Base-by-base conservation (phyloP, 2,113 vertebrate species). In the Hipposideros armiger region DNA sequence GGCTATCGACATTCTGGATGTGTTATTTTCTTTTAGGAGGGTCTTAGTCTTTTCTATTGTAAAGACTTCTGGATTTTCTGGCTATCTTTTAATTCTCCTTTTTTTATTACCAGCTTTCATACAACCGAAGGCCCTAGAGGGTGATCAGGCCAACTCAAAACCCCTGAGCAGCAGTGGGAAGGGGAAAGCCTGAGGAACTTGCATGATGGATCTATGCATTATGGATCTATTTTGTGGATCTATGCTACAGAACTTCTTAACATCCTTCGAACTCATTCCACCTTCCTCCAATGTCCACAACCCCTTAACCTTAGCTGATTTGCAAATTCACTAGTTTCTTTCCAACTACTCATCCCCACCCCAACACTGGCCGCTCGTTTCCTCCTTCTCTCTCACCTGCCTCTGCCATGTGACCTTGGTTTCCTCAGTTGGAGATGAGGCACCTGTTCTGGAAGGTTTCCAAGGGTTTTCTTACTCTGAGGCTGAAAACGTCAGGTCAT, bases 61-160 rank as follows among this genome's bases (percentile, higher is more conserved):
- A 91, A 62, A 78, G 11, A 74, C 54, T 50, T 87, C 30, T 42
- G 20, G 24, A 90, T 93, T 56, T 87, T 70, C 52, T 66, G 26
- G 1, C 26, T 72, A 6, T 45, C 24, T 81, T 67, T 85, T n/a
- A 36, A 42, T 85, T 89, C 10, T 84, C 30, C 16, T 73, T 60
- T n/a, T 84, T 58, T 42, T 62, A 4, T 58, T 30, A 54, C 24
- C 16, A 40, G 54, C 17, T 54, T 24, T 10, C 73, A 19, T 17
- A 73, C 14, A 67, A 54, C 13, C 0, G 0, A 62, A 67, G 69
- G 42, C 22, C 72, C 50, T 11, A 14, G 24, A 58, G 1, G 30
- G 3, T 67, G 22, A 95, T 36, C 26, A 50, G 66, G 74, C 6
- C 56, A 58, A 80, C 10, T 10, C 10, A 36, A 40, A 66, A 19